These are phyloP conservation scores for Pleuronectes platessa DNA, from an alignment of 2,113 vertebrate genomes.

Conservation along the genomic window DNA sequence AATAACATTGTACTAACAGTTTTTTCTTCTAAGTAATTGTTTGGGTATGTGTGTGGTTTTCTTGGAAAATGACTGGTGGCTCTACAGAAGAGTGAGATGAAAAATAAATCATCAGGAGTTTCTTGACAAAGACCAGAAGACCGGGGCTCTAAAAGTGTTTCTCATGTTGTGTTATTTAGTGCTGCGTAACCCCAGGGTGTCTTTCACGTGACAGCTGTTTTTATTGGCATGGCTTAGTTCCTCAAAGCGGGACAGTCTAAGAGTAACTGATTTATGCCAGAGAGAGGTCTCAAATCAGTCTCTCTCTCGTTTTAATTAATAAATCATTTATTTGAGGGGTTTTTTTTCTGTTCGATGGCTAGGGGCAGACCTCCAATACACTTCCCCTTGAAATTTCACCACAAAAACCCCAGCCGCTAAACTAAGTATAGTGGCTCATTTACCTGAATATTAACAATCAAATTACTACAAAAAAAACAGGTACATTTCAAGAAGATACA, in stretches of 20 bases:
- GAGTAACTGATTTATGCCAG: constrained; percentile 33
- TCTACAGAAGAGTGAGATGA: not conserved
- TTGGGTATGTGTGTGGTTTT: not conserved
- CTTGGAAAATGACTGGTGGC: not conserved
- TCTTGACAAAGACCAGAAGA: constrained; percentile 19
- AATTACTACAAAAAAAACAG: not conserved
- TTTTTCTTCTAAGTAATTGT: too few species aligned
- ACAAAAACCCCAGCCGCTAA: constrained; percentile 35
- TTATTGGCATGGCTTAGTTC: constrained; percentile 28
- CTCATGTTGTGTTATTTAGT: constrained; percentile 28
- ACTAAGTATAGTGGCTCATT: constrained; percentile 34
- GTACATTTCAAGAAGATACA: not conserved
- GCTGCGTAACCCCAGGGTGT: constrained; percentile 16
- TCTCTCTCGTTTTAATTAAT: constrained; percentile 12
- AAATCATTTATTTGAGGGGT: constrained; percentile 5
- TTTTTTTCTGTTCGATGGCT: not conserved
- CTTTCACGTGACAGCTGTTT: constrained; percentile 38
- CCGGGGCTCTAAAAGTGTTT: not conserved
- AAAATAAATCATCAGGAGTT: not conserved
- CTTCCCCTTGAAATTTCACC: constrained; percentile 30
- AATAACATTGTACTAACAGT: not conserved
- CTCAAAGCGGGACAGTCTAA: constrained; percentile 18
- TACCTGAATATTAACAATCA: constrained; percentile 29
- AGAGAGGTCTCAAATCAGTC: constrained; percentile 4
- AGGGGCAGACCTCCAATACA: constrained; percentile 47